These are phyloP conservation scores for Psilopsiagon aymara DNA, from an alignment of 2,113 vertebrate species.

Conservation along the genomic window DNA sequence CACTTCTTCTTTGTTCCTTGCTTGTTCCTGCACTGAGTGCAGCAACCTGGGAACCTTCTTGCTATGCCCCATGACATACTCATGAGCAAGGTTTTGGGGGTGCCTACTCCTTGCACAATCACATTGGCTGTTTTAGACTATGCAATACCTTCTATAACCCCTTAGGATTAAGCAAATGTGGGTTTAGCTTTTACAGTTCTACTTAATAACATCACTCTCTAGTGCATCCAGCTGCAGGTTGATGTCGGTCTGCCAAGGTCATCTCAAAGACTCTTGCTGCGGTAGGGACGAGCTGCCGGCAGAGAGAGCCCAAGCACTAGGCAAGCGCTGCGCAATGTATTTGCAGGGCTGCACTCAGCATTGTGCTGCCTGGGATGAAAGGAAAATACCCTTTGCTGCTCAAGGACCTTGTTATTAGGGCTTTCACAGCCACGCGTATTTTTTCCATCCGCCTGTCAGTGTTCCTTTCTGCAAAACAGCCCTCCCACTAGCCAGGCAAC, in stretches of 20 bases:
- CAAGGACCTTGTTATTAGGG: too few relatives aligned
- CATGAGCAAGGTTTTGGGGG: rapidly evolving
- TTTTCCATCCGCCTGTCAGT: rapidly evolving
- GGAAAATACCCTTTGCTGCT: neutral
- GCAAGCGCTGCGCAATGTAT: rapidly evolving
- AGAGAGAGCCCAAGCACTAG: slow-evolving; percentile 31
- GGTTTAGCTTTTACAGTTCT: rapidly evolving
- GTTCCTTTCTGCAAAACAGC: neutral
- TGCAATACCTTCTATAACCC: rapidly evolving
- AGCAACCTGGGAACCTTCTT: neutral
- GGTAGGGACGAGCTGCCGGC: neutral
- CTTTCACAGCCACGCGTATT: neutral
- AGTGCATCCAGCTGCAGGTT: rapidly evolving
- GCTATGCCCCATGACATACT: rapidly evolving
- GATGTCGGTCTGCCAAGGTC: rapidly evolving
- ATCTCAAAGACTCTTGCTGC: neutral
- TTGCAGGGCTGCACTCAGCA: neutral
- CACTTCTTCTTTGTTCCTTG: neutral
- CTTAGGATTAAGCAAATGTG: neutral
- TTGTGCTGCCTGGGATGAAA: neutral
- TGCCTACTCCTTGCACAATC: neutral
- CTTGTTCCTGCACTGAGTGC: neutral
- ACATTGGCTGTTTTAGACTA: neutral
- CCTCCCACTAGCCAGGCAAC: neutral
- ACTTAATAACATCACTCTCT: rapidly evolving